Base-by-base conservation (phyloP, 2,888 invertebrate genomes). In the Diaphora mendica region DNA sequence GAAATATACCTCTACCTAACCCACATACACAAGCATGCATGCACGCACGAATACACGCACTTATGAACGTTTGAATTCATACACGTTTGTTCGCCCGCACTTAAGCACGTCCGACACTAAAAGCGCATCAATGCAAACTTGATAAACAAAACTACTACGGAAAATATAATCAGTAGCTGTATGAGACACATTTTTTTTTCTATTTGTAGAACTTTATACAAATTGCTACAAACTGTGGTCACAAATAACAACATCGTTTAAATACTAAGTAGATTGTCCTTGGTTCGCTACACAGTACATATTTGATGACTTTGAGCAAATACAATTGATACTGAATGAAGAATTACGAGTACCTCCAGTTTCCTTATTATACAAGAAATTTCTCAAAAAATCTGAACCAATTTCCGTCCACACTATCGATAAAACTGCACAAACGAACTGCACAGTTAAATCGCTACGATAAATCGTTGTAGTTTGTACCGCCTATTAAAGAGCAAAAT, bases 191-290 rank as follows among this genome's bases (percentile, higher is more conserved):
- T 48, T 42, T 13, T 13, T 42, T 13, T 2, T 48, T 15, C n/a
- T n/a, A n/a, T n/a, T 64, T 48, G 11, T 33, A 64, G 64, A 73
- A 73, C 33, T 62, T 23, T 35, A 68, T 59, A 42, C 30, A 69
- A 64, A 73, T 69, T 69, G 39, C 51, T 55, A 55, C 39, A 68
- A 55, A 64, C 23, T 33, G 30, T 51, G n/a, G 65, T 66, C 51
- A 73, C 71, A 77, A 83, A 77, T 79, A 71, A 51, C 72, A 17
- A 68, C 30, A 74, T 74, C 75, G 70, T 82, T 83, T 76, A 77
- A 79, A 79, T 77, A 79, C 70, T 77, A 42, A 76, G 69, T 70
- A 67, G 75, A 72, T 71, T 75, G 76, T 76, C 81, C 78, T 77
- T 59, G 64, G 68, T 42, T 68, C 20, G 67, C 65, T 64, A 55